Base-by-base conservation (phyloP, 1,140 invertebrate species). In the Ylistrum balloti region DNA sequence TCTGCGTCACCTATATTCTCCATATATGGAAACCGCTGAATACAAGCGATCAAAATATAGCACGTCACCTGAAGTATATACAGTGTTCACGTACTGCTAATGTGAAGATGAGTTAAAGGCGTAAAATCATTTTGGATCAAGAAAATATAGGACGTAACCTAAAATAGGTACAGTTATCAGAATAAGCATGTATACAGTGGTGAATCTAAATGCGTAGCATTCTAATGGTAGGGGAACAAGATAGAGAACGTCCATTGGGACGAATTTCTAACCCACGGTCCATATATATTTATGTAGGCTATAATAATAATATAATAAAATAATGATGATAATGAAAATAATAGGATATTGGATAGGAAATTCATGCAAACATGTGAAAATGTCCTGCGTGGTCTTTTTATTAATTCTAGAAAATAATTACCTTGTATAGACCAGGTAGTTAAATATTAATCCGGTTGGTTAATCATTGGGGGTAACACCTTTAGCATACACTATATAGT, bases 201-300 rank as follows among this genome's bases (percentile, higher is more conserved):
- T 74, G 17, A 28, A 74, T 22, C 28, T 74, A 74, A 74, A 74
- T 7, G 56, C 56, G 56, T 28, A 28, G 28, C 28, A 74, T 74
- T 11, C n/a, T 74, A 3, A 74, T 74, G n/a, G 0, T 74, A 28
- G 22, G n/a, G 9, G 22, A n/a, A 74, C 56, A 74, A 28, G 1
- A 74, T 74, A 17, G 45, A 48, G 45, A 74, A 28, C 56, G 56
- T 74, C 56, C 56, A n/a, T n/a, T n/a, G n/a, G n/a, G n/a, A n/a
- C n/a, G n/a, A n/a, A n/a, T n/a, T n/a, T n/a, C n/a, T n/a, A n/a
- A n/a, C n/a, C n/a, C n/a, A n/a, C n/a, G n/a, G n/a, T n/a, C n/a
- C n/a, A n/a, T n/a, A n/a, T n/a, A n/a, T n/a, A n/a, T n/a, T n/a
- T n/a, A n/a, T n/a, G n/a, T n/a, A n/a, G n/a, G n/a, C n/a, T n/a